Base-by-base conservation (phyloP, 2,888 invertebrate genomes). In the Drosophila suboccidentalis region DNA sequence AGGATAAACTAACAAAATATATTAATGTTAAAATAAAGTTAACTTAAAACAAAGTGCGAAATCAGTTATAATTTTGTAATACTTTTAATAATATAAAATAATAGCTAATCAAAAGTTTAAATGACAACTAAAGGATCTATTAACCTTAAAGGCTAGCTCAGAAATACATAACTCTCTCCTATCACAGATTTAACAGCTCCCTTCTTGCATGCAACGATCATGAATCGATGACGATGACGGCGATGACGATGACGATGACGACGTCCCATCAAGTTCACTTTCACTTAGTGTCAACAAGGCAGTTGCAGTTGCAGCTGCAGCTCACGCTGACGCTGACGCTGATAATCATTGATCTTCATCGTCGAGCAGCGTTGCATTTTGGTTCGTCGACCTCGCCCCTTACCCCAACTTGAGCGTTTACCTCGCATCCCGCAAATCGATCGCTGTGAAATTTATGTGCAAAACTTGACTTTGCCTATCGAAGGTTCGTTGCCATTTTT, bases 341-440 rank as follows among this genome's bases (percentile, higher is more conserved):
- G 91, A 88, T 90, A 90, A 91, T 91, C 90, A 90, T 90, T 87
- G 91, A 91, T 91, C 90, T 90, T 91, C 90, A 91, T 91, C 87
- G 83, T 74, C 75, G 41, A 74, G 8, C 36, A 80, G 58, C 64
- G 60, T 51, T 68, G 70, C 57, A 68, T 68, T 80, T 73, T 57
- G 64, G 55, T 59, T 58, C 64, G 49, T 57, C 36, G 41, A 29
- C 59, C 53, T 53, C 53, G 54, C 68, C 75, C 49, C 58, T 69
- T 53, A 34, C 63, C 39, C 17, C 41, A 19, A 10, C 47, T 19
- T n/a, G 19, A 51, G 54, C 17, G 57, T 15, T 26, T n/a, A 50
- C 44, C 41, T 29, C 41, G 13, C 38, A 15, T 44, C 60, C 44
- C 49, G n/a, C 51, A 44, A 66, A 69, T 77, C 73, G 72, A 66